A percentile compares a stretch with the other conserved stretches of the same genome.
These are phyloP conservation scores for Zaprionus bogoriensis DNA, from an alignment of 2,888 invertebrate genomes.

Conservation along the genomic window DNA sequence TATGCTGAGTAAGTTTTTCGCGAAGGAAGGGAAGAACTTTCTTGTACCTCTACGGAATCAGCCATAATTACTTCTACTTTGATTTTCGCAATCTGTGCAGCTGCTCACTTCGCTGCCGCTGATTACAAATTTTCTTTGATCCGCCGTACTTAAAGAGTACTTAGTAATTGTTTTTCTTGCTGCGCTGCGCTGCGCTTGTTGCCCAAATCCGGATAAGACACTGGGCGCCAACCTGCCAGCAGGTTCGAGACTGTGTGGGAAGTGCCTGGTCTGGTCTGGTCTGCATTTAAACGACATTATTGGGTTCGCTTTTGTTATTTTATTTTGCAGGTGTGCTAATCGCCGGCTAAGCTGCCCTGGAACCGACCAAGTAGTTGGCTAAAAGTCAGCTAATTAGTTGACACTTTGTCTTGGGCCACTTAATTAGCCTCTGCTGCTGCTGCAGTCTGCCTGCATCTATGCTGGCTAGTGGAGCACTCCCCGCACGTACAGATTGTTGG, in stretches of 20 bases:
- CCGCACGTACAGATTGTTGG: conserved; percentile 73
- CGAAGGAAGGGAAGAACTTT: no score
- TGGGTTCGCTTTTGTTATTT: conserved; percentile 42
- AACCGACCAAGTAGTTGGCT: conserved; percentile 46
- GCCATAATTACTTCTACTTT: neutral
- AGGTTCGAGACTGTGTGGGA: no score
- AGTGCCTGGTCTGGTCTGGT: conserved; percentile 6
- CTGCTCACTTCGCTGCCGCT: neutral
- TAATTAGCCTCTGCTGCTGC: conserved; percentile 61
- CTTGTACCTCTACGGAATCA: neutral
- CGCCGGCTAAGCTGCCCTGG: conserved; percentile 63
- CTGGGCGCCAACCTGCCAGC: conserved; percentile 62
- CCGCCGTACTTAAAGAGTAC: conserved; percentile 10
- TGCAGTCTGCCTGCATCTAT: conserved; percentile 15
- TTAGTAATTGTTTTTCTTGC: conserved; percentile 48
- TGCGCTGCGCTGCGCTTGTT: conserved; percentile 14
- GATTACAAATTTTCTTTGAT: conserved; percentile 30
- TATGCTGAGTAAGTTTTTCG: no score
- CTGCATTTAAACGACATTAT: conserved; percentile 63
- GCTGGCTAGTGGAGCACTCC: conserved; percentile 52
- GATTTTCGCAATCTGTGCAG: conserved; percentile 7
- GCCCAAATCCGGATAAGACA: conserved; percentile 60
- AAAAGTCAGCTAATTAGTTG: conserved; percentile 74
- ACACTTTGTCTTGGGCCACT: conserved; percentile 73
- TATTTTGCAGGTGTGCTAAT: conserved; percentile 68